Base-by-base conservation (phyloP, 2,888 invertebrate species). In the Cryptosula pallasiana region DNA sequence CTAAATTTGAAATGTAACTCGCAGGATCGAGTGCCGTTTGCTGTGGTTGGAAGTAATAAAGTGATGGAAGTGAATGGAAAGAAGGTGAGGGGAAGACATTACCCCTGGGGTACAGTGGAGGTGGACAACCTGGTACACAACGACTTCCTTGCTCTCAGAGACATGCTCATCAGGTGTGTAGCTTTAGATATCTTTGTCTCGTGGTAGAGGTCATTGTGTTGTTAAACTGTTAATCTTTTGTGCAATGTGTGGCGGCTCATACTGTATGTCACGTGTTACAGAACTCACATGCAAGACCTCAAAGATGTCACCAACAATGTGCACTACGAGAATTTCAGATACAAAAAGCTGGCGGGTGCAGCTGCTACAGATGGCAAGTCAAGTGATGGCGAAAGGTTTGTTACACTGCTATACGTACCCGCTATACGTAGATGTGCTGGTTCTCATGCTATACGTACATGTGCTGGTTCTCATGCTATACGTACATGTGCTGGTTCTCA, bases 261-360 rank as follows among this genome's bases (percentile, higher is more conserved):
- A n/a, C n/a, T n/a, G n/a, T n/a, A n/a, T n/a, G n/a, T n/a, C 45
- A 13, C 27, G 74, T 36, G 45, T 77, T 76, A 5, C 77, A 90
- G 96, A 79, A 96, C 96, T 72, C 95, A 98, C 87, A 90, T 98
- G 81, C 95, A 97, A 86, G 97, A 98, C 84, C 87, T 98, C 77
- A 96, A 96, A 86, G 98, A 98, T 84, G 96, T 98, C 23, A 99
- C 99, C 75, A 95, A 96, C 86, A 95, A 95, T 82, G 96, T 99
- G n/a, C 99, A 99, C 86, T 99, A 99, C 83, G 99, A 99, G 88
- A 99, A 99, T 87, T 99, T 93, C 87, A 90, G 99, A 77, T 96
- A 94, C 87, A 90, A 93, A 79, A 95, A 45, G 29, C 45, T 70
- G 29, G 70, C 70, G 3, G 36, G 23, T 36, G 45, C 32, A 25